Conservation (phyloP, 2,888 invertebrate genomes). For the Cepaea hortensis region DNA sequence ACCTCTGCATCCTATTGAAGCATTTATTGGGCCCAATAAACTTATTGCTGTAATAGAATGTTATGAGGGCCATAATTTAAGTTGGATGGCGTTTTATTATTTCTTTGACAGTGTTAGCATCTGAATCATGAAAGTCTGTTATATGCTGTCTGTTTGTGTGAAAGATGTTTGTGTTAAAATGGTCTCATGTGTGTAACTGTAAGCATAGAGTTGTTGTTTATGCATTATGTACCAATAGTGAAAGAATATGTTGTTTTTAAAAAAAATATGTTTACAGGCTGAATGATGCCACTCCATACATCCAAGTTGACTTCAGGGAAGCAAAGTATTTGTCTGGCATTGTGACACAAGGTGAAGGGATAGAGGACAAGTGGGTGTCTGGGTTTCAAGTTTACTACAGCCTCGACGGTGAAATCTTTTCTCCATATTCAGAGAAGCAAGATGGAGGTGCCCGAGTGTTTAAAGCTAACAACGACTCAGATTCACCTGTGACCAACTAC, state of each 20-base stretch:
- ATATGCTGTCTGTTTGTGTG: too few species aligned
- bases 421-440: slow-evolving; percentile 54
- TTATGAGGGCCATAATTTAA: too few species aligned
- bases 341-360: slow-evolving; percentile 60
- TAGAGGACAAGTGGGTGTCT: slow-evolving; percentile 60
- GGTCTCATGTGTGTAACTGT: too few species aligned
- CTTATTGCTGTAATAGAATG: too few species aligned
- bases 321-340: slow-evolving; percentile 59
- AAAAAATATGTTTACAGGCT: slow-evolving; percentile 1
- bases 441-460: slow-evolving; percentile 44
- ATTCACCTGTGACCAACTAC: slow-evolving; percentile 43
- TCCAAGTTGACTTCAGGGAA: slow-evolving; percentile 61
- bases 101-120: too few species aligned
- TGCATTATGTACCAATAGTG: too few species aligned
- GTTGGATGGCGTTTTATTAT: too few species aligned
- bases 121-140: too few species aligned
- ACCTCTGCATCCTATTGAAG: not conserved
- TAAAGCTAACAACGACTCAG: slow-evolving; percentile 42
- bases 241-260: slow-evolving; percentile 8
- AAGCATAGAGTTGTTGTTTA: too few species aligned
- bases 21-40: not conserved
- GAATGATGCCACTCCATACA: slow-evolving; percentile 43
- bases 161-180: too few species aligned
- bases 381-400: slow-evolving; percentile 60
- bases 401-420: slow-evolving; percentile 58